These are phyloP conservation scores for Chiroxiphia lanceolata DNA, from an alignment of 2,797 vertebrate species.

Conservation along the genomic window DNA sequence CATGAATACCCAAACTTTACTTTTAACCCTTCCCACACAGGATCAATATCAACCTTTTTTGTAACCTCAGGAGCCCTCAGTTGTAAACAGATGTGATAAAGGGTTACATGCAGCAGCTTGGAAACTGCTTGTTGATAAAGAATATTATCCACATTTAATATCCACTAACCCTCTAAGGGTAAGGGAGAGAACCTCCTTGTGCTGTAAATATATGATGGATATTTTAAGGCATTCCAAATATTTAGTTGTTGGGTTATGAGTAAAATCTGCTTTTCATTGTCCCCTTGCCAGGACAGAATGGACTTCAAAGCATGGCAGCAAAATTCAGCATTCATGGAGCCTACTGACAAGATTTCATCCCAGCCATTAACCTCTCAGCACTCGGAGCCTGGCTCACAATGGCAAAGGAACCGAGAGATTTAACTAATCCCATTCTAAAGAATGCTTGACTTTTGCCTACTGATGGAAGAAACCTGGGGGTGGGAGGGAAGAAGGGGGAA, in stretches of 20 bases:
- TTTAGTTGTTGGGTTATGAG: constrained; percentile 54
- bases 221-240: constrained; percentile 62
- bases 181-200: not conserved
- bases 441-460: constrained; percentile 78
- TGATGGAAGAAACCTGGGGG: constrained; percentile 71
- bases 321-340: constrained; percentile 75
- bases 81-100: not conserved
- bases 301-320: constrained; percentile 79
- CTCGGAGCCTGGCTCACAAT: constrained; percentile 73
- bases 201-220: not conserved
- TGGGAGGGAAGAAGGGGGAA: not conserved
- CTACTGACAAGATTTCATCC: constrained; percentile 81
- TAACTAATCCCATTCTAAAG: constrained; percentile 83
- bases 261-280: constrained; percentile 74
- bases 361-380: constrained; percentile 83
- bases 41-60: not conserved
- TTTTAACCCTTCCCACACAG: not conserved
- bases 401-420: constrained; percentile 74
- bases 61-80: not conserved
- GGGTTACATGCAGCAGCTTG: not conserved
- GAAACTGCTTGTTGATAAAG: not conserved
- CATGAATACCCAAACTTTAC: not conserved
- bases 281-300: constrained; percentile 76
- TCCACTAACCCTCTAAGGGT: not conserved
- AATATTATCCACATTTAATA: not conserved